Conservation (phyloP, 2,113 vertebrate species). For the Falco punctatus region DNA sequence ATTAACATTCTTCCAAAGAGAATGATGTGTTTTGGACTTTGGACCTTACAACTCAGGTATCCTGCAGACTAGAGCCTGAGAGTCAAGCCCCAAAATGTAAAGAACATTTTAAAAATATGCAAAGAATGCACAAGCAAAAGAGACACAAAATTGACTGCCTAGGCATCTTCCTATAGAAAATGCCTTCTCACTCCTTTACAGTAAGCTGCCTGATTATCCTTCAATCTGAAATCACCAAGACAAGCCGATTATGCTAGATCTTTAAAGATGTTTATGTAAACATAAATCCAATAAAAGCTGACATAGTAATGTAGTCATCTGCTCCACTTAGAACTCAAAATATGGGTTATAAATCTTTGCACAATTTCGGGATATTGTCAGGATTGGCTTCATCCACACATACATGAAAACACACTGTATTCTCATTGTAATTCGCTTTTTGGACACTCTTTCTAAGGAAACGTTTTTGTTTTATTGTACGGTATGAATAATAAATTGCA, state of each 20-base stretch:
- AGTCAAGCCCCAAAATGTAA: not conserved
- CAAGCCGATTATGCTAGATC: not conserved
- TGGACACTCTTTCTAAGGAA: not conserved
- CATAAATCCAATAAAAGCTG: conserved; percentile 3
- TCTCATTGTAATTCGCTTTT: not conserved
- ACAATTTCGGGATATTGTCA: not conserved
- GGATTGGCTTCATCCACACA: not conserved
- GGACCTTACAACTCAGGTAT: not conserved
- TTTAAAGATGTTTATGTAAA: conserved; percentile 6
- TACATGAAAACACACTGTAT: not conserved
- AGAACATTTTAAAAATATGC: not conserved
- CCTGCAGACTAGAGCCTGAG: not conserved
- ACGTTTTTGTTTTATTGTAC: not conserved
- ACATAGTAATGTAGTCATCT: not conserved
- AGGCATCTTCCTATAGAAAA: not conserved
- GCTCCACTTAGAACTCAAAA: not conserved
- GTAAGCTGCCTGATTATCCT: not conserved
- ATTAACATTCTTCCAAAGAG: not conserved
- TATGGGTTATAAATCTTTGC: not conserved
- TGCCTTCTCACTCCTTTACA: not conserved
- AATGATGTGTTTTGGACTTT: not conserved
- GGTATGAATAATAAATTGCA: not conserved
- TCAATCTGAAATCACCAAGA: not conserved
- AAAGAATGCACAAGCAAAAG: not conserved
- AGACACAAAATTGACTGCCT: not conserved